Evolutionary conservation across 2,113 vertebrate genomes (phyloP).

Genomic region (Anhinga anhinga): DNA sequence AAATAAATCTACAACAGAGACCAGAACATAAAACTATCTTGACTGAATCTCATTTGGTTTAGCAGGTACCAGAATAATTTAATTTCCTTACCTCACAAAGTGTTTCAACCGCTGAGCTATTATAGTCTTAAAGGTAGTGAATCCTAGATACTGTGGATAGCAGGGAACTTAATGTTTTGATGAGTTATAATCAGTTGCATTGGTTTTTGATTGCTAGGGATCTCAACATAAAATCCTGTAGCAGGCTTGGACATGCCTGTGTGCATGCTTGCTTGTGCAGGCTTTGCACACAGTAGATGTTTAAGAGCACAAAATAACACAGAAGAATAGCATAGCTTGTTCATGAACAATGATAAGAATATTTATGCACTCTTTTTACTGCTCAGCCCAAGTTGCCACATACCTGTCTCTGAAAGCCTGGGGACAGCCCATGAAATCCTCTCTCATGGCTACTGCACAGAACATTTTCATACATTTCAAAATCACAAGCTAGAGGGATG

Average conservation of each 20-base stretch:
- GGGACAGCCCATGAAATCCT: not conserved
- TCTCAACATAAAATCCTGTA: not conserved
- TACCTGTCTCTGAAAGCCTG: not conserved
- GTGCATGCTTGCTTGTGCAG: not conserved
- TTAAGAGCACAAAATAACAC: not conserved
- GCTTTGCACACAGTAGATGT: not conserved
- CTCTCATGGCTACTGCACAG: not conserved
- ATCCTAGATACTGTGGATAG: not conserved
- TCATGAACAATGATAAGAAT: not conserved
- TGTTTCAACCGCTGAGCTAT: not conserved
- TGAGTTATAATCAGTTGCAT: not conserved
- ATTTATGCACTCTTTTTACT: not conserved
- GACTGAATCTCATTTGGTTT: not conserved
- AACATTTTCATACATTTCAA: not conserved
- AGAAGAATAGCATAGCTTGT: not conserved
- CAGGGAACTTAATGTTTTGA: not conserved
- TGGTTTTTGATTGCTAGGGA: not conserved
- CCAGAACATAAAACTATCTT: not conserved
- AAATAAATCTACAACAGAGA: not conserved
- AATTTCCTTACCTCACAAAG: not conserved
- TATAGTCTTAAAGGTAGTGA: not conserved
- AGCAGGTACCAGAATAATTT: not conserved
- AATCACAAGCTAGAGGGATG: not conserved
- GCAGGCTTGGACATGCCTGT: not conserved
- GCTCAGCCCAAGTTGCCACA: not conserved